Percentiles rank a stretch among this genome's conserved stretches.
phyloP scores from a whole-genome alignment of 2,113 vertebrate genomes.

The Corydoras maculifer region DNA sequence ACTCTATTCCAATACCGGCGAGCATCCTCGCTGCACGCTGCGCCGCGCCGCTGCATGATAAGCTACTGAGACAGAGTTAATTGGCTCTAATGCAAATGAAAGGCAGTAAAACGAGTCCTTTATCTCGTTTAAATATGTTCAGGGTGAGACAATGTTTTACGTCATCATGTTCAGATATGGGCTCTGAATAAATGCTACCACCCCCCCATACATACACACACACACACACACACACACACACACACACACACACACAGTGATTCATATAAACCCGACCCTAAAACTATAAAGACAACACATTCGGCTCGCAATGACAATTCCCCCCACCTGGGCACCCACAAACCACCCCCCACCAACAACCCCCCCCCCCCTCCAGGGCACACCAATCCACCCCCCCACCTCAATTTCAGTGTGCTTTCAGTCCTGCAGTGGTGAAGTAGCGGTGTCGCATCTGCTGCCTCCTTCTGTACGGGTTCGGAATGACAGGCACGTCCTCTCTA shows the following conservation, averaged over 20 bases:
- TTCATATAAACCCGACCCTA: neutral
- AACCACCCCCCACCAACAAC: constrained; percentile 9
- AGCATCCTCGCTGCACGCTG: neutral
- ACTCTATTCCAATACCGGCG: neutral
- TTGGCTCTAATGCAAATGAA: constrained; percentile 55
- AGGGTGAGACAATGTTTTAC: no score
- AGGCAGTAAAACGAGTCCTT: constrained; percentile 27
- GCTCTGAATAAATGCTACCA: constrained; percentile 30
- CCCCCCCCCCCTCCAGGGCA: constrained; percentile 21
- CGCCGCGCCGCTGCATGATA: no score
- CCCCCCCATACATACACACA: constrained; percentile 8
- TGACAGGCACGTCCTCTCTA: constrained; percentile 40
- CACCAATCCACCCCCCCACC: no score
- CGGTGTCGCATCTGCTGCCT: neutral
- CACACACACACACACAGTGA: constrained; percentile 4
- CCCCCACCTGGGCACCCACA: constrained; percentile 23
- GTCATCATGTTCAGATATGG: neutral
- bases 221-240: constrained; percentile 4
- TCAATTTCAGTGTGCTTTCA: neutral
- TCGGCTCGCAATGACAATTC: constrained; percentile 9
- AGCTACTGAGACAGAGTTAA: constrained; percentile 41
- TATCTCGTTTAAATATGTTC: constrained; percentile 38
- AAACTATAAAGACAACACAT: constrained; percentile 45
- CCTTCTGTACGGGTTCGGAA: constrained; percentile 29
- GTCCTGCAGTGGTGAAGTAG: neutral